Base-by-base conservation (phyloP, 2,888 invertebrate species). In the Apamea anceps region DNA sequence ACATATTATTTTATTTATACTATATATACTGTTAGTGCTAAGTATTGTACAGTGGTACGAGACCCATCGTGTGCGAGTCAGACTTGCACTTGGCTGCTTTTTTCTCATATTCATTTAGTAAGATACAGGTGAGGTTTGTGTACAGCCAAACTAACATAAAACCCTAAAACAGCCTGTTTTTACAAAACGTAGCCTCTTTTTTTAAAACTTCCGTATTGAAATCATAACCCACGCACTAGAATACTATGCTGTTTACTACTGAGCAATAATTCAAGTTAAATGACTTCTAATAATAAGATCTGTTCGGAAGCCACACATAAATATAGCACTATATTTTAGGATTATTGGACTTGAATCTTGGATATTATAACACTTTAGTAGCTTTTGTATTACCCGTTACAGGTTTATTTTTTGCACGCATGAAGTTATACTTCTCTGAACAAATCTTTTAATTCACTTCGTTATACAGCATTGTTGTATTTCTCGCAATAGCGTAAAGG, bases 201-300 rank as follows among this genome's bases (percentile, higher is more conserved):
- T 45, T 60, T 51, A 13, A 48, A 62, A 57, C 32, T 42, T 72
- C 21, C 12, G 18, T 37, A 18, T 62, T 60, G 57, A 74, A 72
- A 75, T 67, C n/a, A 51, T 75, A 51, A 72, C 45, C 78, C 51
- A 21, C 48, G 66, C 32, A 28, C 42, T 51, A 28, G 10, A 45
- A 70, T 70, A 65, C 67, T 37, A 65, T 73, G 60, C 18, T 80
- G 42, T 80, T 77, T 73, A 80, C 66, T 77, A 63, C 65, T 66
- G 37, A 66, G 37, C 74, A 28, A 78, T 85, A 86, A 78, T 74
- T 86, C 75, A 80, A 83, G 65, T 78, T 70, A 72, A 83, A 86
- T 80, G 57, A 74, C 84, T 84, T 74, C 67, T 81, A 79, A 84
- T 87, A 86, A 87, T 84, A 79, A 84, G 66, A 79, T 76, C 73